Conservation (phyloP, 37 sponge, comb jelly and placozoan species). For the Aphrocallistes beatrix region DNA sequence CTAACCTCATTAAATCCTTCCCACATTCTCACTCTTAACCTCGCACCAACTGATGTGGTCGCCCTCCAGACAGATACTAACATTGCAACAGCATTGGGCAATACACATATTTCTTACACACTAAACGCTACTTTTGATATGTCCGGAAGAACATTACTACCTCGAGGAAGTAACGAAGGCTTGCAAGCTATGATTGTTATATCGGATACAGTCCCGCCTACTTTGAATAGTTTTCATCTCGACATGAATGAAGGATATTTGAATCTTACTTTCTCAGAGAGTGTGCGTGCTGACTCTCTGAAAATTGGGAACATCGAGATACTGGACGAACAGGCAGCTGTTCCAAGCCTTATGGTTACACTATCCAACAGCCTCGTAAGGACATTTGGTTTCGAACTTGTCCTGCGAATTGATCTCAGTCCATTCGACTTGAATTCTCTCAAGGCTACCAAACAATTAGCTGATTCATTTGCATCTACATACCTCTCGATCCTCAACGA, state of each 20-base stretch:
- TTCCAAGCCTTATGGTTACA: background rate
- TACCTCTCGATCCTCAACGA: slow-evolving; percentile 27
- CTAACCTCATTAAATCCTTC: background rate
- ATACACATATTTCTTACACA: background rate
- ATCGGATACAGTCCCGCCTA: slow-evolving; percentile 48
- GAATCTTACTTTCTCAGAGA: slow-evolving; percentile 52
- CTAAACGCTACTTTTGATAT: slow-evolving; percentile 32
- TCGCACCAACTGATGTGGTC: slow-evolving; percentile 24
- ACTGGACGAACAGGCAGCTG: background rate
- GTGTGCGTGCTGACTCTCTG: slow-evolving; percentile 22
- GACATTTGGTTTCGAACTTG: background rate
- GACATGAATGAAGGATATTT: slow-evolving; percentile 43
- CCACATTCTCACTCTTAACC: background rate
- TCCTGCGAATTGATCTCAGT: background rate
- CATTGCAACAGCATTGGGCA: slow-evolving; percentile 23
- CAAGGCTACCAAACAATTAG: slow-evolving; percentile 49
- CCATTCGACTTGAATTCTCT: slow-evolving; percentile 3
- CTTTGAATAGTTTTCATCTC: slow-evolving; percentile 41
- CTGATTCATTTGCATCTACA: slow-evolving; percentile 29
- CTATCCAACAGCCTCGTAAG: background rate
- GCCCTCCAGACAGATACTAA: slow-evolving; percentile 20
- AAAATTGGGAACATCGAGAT: background rate
- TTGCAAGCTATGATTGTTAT: slow-evolving; percentile 26
- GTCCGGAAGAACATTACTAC: slow-evolving; percentile 43
- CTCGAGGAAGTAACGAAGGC: background rate